A percentile compares a stretch with the other conserved stretches of the same genome.
Evolutionary conservation across 2,888 invertebrate species (phyloP).

Genomic region (Eupeodes latifasciatus): DNA sequence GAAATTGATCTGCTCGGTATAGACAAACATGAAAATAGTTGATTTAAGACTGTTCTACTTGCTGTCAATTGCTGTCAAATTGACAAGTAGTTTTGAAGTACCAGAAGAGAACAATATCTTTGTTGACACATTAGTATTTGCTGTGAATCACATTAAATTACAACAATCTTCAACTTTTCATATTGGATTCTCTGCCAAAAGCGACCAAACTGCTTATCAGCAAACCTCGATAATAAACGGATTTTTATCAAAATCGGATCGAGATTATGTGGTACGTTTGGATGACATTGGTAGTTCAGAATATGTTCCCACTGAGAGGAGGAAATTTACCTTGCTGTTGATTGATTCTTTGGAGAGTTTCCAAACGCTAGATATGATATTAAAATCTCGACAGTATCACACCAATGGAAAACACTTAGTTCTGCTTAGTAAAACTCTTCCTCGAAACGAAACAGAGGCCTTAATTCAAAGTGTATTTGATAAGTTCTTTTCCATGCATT

Average conservation of each 20-base stretch:
- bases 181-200: constrained; percentile 47
- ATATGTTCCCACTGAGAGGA: background rate
- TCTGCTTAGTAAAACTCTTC: constrained; percentile 16
- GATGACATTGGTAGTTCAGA: constrained; percentile 33
- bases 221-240: constrained; percentile 50
- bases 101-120: background rate
- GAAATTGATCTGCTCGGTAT: background rate
- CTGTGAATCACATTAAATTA: constrained; percentile 28
- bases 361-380: constrained; percentile 16
- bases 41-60: constrained; percentile 3
- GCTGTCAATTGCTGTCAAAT: background rate
- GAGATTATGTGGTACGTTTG: constrained; percentile 12
- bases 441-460: background rate
- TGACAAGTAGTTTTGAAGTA: background rate
- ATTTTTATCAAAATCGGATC: constrained; percentile 24
- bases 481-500: constrained; percentile 33
- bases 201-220: background rate
- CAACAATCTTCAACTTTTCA: constrained; percentile 18
- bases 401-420: constrained; percentile 56
- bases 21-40: background rate
- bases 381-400: constrained; percentile 26
- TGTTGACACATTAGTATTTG: constrained; percentile 18
- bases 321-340: constrained; percentile 47
- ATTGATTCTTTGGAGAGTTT: constrained; percentile 42
- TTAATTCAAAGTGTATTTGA: constrained; percentile 46